Percentiles rank a stretch among this genome's conserved stretches.
Evolutionary conservation across 2,113 vertebrate species (phyloP).

Genomic region (Euleptes europaea): DNA sequence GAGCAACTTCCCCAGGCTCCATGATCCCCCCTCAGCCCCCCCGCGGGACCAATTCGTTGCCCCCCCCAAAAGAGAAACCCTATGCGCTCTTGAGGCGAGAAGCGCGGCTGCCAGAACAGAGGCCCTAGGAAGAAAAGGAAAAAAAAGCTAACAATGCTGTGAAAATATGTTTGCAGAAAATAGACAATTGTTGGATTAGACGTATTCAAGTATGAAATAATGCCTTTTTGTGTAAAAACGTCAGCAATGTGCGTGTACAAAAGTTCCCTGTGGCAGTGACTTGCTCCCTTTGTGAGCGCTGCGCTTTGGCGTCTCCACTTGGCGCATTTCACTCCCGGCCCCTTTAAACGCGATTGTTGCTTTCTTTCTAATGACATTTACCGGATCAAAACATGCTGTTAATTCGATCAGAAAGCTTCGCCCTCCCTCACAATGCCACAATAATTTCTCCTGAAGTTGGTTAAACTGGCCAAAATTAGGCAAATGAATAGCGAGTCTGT

Average conservation of each 20-base stretch:
- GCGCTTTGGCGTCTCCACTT: conserved; percentile 99
- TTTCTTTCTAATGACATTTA: conserved; percentile 99
- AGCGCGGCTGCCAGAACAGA: conserved; percentile 63
- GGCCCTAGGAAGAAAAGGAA: conserved; percentile 76
- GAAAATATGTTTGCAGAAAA: conserved; percentile 99
- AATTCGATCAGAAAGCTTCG: conserved; percentile 99
- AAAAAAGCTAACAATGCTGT: conserved; percentile 92
- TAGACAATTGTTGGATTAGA: conserved; percentile 99
- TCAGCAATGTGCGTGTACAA: conserved; percentile 96
- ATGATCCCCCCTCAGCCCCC: conserved; percentile 47
- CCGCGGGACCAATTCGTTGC: conserved; percentile 67
- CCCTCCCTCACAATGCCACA: conserved; percentile 97
- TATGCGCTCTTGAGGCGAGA: conserved; percentile 56
- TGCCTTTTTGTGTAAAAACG: conserved; percentile 98
- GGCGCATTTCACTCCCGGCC: conserved; percentile 92
- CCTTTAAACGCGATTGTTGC: conserved; percentile 98
- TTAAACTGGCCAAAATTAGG: conserved; percentile 99
- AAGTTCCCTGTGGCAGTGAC: conserved; percentile 95
- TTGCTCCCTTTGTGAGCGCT: conserved; percentile 92
- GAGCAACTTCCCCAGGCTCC: conserved; percentile 63
- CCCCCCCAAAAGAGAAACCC: conserved; percentile 36
- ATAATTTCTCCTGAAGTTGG: conserved; percentile 99
- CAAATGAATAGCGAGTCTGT: conserved; percentile 99
- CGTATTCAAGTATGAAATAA: conserved; percentile 99
- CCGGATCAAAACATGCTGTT: conserved; percentile 99